Percentiles rank a stretch among this genome's conserved stretches.
Evolutionary conservation across 2,797 vertebrate genomes (phyloP).

Genomic region (Tokudaia muenninki): DNA sequence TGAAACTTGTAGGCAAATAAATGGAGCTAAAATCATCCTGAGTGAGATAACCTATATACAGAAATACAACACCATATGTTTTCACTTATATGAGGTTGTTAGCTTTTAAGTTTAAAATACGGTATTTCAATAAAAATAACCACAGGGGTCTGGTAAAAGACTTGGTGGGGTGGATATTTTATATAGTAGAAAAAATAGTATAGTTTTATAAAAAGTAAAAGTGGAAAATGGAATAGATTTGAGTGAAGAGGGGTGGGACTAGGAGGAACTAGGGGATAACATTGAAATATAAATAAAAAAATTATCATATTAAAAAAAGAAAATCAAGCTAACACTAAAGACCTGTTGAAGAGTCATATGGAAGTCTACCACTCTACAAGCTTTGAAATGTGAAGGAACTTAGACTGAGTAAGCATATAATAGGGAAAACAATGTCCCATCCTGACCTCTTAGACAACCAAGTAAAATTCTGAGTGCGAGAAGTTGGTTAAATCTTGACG

Average conservation of each 20-base stretch:
- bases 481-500: neutral
- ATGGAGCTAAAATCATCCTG: neutral
- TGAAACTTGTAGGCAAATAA: neutral
- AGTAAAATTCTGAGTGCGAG: neutral
- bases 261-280: neutral
- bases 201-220: neutral
- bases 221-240: neutral
- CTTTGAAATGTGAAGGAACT: neutral
- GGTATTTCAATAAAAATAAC: neutral
- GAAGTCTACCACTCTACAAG: neutral
- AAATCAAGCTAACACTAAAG: neutral
- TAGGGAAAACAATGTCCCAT: neutral
- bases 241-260: accelerated
- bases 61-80: neutral
- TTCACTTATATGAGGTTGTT: neutral
- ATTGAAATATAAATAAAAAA: too few species aligned
- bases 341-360: neutral
- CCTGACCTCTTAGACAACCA: neutral
- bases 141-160: neutral
- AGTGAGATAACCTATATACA: neutral
- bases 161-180: too few species aligned
- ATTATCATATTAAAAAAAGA: too few species aligned
- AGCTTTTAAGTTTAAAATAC: neutral
- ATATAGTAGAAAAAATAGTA: neutral
- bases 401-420: neutral